Evolutionary conservation across 2,797 vertebrate genomes (phyloP), one percentile per base, ranked within the genome.

Genomic region (Schizopygopsis malacanthus): DNA sequence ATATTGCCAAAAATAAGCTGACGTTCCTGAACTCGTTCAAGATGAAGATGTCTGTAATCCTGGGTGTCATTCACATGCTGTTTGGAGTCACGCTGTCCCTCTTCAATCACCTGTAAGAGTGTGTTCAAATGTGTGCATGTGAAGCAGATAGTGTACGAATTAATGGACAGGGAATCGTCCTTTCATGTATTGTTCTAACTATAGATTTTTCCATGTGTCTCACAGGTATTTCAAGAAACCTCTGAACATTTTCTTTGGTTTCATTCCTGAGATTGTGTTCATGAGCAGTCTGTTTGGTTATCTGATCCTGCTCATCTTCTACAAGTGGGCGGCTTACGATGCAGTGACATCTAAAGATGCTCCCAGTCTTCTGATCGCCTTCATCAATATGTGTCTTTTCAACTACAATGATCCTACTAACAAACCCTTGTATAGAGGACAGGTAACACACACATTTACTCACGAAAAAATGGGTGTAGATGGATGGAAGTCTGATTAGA

Each of bases 381-480:
- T 99, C 85, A 99, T 99, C 94, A 99, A 99, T 93, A 99, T 99
- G 98, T 99, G 97, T 93, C 96, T 99, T 22, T 99, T 99, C 92
- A 98, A 97, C 94, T 99, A 99, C 85, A 91, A 85, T 0, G 97
- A 99, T 79, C 92, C 95, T 50, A 95, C 93, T 47, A 94, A 91
- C 88, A 95, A 96, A 45, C 95, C 96, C 91, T 96, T 99, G 75
- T 99, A 99, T 81, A 93, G 90, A n/a, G 98, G 98, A 91, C 98
- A 99, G 97, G 98, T 99, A 91, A 83, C 1, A n/a, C 84, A 90
- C 90, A 52, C 22, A 52, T 67, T 65, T 13, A 63, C n/a, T 18
- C 4, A 33, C 8, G 22, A 9, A 45, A 50, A 12, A 47, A 6
- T 25, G 1, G 41, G 28, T 13, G 41, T 28, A 28, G 37, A 65